phyloP scores from a whole-genome alignment of 2,888 invertebrate species.

The Himalopsyche japonica region DNA sequence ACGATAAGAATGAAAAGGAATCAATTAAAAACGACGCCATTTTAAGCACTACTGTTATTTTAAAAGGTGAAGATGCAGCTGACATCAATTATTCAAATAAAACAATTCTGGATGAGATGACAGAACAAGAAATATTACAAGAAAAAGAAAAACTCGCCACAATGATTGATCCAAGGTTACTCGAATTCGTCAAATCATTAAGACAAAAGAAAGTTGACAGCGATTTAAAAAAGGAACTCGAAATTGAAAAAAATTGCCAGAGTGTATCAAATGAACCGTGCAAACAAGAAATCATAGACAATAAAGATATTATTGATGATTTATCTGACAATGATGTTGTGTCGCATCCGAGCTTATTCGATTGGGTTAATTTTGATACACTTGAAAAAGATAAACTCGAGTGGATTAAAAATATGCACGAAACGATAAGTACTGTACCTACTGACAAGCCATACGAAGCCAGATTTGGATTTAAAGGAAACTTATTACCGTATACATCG shows the following conservation, averaged over 20 bases:
- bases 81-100: conserved; percentile 78
- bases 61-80: conserved; percentile 55
- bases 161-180: conserved; percentile 66
- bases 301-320: conserved; percentile 44
- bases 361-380: conserved; percentile 86
- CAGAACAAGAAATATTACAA: conserved; percentile 71
- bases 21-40: not conserved
- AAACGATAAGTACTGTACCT: conserved; percentile 41
- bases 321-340: conserved; percentile 63
- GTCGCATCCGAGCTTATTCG: conserved; percentile 63
- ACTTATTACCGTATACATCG: conserved; percentile 71
- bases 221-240: conserved; percentile 1
- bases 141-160: conserved; percentile 71
- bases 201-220: conserved; percentile 45
- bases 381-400: conserved; percentile 84
- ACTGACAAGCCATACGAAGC: conserved; percentile 73
- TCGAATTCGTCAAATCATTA: conserved; percentile 65
- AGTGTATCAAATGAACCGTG: not conserved
- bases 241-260: not conserved
- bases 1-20: not conserved
- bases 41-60: conserved; percentile 50
- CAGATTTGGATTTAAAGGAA: conserved; percentile 81
- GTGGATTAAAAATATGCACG: conserved; percentile 76
- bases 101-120: conserved; percentile 68
- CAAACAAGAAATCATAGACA: conserved; percentile 41